Evolutionary conservation across 2,797 vertebrate species (phyloP), one percentile per base, ranked within the genome.

Genomic region (Takifugu rubripes): DNA sequence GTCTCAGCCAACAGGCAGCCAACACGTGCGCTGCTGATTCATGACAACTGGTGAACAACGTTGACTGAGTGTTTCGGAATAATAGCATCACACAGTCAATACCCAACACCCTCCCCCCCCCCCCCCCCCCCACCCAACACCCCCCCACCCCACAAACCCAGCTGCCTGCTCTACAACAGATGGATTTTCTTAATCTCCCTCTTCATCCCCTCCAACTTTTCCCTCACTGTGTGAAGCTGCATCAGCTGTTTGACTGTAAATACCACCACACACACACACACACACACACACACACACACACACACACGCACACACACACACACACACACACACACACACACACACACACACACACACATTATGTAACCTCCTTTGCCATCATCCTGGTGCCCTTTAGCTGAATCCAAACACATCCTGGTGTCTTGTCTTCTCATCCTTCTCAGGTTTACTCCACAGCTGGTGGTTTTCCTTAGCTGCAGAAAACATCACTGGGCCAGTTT

Each of bases 181-280:
- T 86, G 84, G 81, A 53, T 66, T 33, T 36, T 79, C 54, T 55
- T 86, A 85, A 87, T 86, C 81, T 74, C 71, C 59, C 58, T 66
- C 73, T 40, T 61, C 67, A 62, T 72, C 62, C 74, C 62, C 59
- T 58, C 68, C 67, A 67, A 59, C 75, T 61, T 61, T 66, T 64
- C 47, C 0, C 44, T 62, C 61, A 56, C 33, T 42, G 47, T 47
- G 21, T 65, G 36, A 55, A 9, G n/a, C 25, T 9, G 63, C 58
- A 46, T 56, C 52, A 14, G 47, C 58, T 55, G 65, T 65, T 68
- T 54, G 21, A 70, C 63, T 48, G 60, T 42, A 49, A 16, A 47
- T 24, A 21, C 45, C 7, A 9, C 12, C 15, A 45, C 16, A n/a
- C 15, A n/a, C 15, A 45, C 15, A 45, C 3, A 45, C 15, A 45